Evolutionary conservation across 2,113 vertebrate genomes (phyloP), one percentile per base, ranked within the genome.

Genomic region (Naja naja): DNA sequence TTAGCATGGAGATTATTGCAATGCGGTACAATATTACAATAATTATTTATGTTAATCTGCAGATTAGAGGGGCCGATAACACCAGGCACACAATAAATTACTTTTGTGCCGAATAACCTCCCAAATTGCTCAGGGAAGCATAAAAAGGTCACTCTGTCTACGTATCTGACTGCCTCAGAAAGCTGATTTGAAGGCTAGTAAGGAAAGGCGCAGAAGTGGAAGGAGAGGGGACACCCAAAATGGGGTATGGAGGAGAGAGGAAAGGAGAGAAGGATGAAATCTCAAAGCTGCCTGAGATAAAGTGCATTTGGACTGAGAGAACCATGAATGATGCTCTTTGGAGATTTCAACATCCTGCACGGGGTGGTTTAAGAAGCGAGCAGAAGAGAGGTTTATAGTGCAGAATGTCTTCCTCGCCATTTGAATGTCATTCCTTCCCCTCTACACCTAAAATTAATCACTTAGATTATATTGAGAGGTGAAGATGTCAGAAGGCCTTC

Each of bases 401-500:
- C 18, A 52, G 49, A n/a, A 34, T 53, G 49, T 9, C 30, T n/a
- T 88, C 6, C 30, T 53, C 53, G 87, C 87, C 27, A 53, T 88
- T 88, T 53, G 27, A 88, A 53, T 52, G 47, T 47, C 47, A 88
- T 53, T 20, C 49, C 30, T 39, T 30, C 25, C 47, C 85, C 47
- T 87, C 25, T 49, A 52, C 23, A 6, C 10, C 7, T 49, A 92
- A 89, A 97, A 97, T 97, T 96, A 97, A 97, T 97, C 96, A 95
- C 88, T 96, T 93, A 94, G 96, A 96, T 97, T 60, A 97, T 97
- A 96, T 94, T 55, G 0, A 94, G 92, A 94, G 89, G 93, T 95
- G 93, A 97, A 87, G 94, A 90, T 93, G 93, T 52, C 87, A 89
- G 87, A 92, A 95, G 95, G 95, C 95, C 94, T 94, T 23, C 91